A percentile compares a stretch with the other conserved stretches of the same genome.
phyloP scores from a whole-genome alignment of 2,888 invertebrate species.

The Priocnemis perturbator region DNA sequence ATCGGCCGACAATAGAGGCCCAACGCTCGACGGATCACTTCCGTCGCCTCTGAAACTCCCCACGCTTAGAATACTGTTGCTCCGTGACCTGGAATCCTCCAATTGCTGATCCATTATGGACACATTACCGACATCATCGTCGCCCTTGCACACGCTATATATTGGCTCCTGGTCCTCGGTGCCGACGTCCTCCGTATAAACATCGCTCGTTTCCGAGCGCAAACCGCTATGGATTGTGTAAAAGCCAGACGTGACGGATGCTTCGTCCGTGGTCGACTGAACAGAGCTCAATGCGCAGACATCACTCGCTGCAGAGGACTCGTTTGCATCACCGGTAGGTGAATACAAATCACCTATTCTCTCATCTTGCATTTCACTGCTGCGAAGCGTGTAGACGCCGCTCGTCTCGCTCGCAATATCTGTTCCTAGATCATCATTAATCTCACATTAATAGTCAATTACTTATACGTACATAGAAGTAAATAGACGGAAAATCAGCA shows the following conservation, averaged over 20 bases:
- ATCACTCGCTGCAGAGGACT: conserved; percentile 67
- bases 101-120: conserved; percentile 51
- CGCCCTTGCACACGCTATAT: conserved; percentile 71
- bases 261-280: conserved; percentile 73
- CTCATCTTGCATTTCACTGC: conserved; percentile 73
- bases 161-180: conserved; percentile 69
- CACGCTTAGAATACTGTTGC: conserved; percentile 89
- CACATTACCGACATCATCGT: conserved; percentile 58
- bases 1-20: conserved; percentile 86
- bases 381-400: conserved; percentile 88
- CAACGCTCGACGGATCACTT: conserved; percentile 90
- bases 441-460: not conserved
- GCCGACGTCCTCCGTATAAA: conserved; percentile 67
- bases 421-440: conserved; percentile 53
- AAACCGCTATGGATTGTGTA: conserved; percentile 73
- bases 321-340: conserved; percentile 64
- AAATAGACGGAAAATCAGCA: no score
- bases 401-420: conserved; percentile 86
- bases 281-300: conserved; percentile 70
- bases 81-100: conserved; percentile 71
- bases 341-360: conserved; percentile 65
- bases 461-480: no score
- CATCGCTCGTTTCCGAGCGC: conserved; percentile 72
- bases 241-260: conserved; percentile 73
- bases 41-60: conserved; percentile 91